phyloP scores from a whole-genome alignment of 2,888 invertebrate species.

The Nysson spinosus region DNA sequence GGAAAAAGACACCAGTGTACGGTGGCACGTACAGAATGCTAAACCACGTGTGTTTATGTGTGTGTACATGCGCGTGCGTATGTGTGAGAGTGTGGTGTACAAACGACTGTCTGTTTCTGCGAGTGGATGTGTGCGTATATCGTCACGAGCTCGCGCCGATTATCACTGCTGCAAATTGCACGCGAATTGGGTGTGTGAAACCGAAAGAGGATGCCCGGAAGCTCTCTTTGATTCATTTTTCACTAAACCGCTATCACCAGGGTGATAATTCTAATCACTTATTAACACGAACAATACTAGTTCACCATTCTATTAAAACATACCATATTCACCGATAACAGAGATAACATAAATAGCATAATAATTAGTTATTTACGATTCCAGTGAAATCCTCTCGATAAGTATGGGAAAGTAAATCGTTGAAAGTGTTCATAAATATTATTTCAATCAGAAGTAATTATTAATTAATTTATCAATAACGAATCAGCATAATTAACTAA shows the following conservation, averaged over 20 bases:
- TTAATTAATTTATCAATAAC: conserved; percentile 21
- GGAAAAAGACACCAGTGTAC: conserved; percentile 46
- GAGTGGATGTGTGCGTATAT: conserved; percentile 6
- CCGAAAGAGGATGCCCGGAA: conserved; percentile 45
- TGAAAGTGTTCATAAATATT: background rate
- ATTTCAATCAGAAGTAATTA: conserved; percentile 1
- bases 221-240: conserved; percentile 3
- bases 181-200: conserved; percentile 35
- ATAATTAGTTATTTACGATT: background rate
- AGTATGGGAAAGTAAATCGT: background rate
- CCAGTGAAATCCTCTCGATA: background rate
- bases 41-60: conserved; percentile 22
- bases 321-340: background rate
- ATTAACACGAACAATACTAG: background rate
- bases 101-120: background rate
- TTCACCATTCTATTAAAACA: background rate
- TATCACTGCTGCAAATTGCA: conserved; percentile 58
- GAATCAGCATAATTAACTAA: conserved; percentile 21
- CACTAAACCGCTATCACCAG: background rate
- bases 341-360: background rate
- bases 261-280: background rate
- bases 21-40: conserved; percentile 35
- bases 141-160: conserved; percentile 44
- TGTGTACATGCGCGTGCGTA: conserved; percentile 8
- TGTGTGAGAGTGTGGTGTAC: conserved; percentile 1